Conservation (phyloP, 2,797 vertebrate species). For the Gallinago stenura region DNA sequence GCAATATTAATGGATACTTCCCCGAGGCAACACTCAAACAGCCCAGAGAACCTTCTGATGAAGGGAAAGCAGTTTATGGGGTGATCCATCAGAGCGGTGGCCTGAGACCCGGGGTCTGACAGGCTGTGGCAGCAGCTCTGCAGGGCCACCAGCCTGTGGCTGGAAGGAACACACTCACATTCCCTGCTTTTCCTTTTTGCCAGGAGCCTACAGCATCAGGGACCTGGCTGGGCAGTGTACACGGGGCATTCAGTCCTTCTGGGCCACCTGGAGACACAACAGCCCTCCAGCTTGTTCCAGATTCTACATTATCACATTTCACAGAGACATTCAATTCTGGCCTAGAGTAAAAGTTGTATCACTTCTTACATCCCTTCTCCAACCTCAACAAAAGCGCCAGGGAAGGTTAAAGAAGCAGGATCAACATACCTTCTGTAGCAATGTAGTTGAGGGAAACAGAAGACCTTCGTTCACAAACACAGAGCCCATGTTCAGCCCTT, state of each 20-base stretch:
- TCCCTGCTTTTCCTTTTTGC: not conserved
- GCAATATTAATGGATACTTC: not conserved
- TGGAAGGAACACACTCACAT: not conserved
- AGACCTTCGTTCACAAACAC: not conserved
- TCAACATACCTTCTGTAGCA: not conserved
- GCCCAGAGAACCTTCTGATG: not conserved
- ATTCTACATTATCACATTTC: not conserved
- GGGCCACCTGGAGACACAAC: not conserved
- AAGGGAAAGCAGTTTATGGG: not conserved
- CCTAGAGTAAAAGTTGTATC: not conserved
- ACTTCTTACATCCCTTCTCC: not conserved
- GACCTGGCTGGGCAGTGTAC: not conserved
- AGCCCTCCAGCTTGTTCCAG: not conserved
- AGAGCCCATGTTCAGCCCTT: rapidly evolving
- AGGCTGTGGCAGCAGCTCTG: not conserved
- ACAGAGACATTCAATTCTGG: not conserved
- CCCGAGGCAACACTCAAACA: not conserved
- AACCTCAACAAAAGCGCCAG: not conserved
- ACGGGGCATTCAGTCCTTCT: rapidly evolving
- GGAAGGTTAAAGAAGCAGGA: not conserved
- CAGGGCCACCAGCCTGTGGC: rapidly evolving
- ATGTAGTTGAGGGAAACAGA: not conserved
- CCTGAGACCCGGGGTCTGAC: not conserved
- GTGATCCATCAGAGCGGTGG: not conserved
- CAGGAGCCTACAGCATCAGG: rapidly evolving